Evolutionary conservation across 37 sponge, comb jelly and placozoan genomes (phyloP).

Genomic region (Lycopodina hypogea): DNA sequence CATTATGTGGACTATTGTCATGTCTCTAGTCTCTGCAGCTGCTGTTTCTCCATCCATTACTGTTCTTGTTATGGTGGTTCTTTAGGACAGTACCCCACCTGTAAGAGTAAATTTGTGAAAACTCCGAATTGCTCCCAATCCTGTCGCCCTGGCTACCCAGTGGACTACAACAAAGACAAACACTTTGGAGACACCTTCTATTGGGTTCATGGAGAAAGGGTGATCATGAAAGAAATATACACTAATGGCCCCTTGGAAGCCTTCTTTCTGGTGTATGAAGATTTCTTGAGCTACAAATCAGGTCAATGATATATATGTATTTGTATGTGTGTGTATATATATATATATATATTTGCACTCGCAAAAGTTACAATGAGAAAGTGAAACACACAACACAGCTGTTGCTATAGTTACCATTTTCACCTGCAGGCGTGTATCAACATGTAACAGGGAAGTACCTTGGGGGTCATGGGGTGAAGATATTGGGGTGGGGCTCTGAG

Average conservation of each 20-base stretch:
- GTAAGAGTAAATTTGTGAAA: constrained; percentile 19
- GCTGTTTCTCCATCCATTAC: no score
- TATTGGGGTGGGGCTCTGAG: constrained; percentile 96
- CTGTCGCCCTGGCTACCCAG: constrained; percentile 68
- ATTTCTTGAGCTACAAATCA: constrained; percentile 89
- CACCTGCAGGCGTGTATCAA: constrained; percentile 78
- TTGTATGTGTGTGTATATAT: background rate
- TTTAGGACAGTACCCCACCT: constrained; percentile 20
- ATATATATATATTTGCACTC: no score
- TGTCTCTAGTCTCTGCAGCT: no score
- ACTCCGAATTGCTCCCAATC: constrained; percentile 71
- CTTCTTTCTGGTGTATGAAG: constrained; percentile 84
- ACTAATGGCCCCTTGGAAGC: constrained; percentile 97
- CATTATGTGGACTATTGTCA: no score
- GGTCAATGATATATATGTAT: constrained; percentile 38
- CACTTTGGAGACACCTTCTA: constrained; percentile 79
- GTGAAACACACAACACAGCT: no score
- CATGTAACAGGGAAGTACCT: constrained; percentile 56
- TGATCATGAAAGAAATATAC: constrained; percentile 95
- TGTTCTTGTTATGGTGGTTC: no score
- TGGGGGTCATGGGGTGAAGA: constrained; percentile 92
- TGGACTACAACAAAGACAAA: constrained; percentile 53
- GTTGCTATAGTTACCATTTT: no score
- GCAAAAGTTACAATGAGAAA: no score
- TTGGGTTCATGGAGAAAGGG: constrained; percentile 39